Percentiles rank a stretch among this genome's conserved stretches.
These are phyloP conservation scores for Oryzias woworae DNA, from an alignment of 2,113 vertebrate species.

Conservation along the genomic window DNA sequence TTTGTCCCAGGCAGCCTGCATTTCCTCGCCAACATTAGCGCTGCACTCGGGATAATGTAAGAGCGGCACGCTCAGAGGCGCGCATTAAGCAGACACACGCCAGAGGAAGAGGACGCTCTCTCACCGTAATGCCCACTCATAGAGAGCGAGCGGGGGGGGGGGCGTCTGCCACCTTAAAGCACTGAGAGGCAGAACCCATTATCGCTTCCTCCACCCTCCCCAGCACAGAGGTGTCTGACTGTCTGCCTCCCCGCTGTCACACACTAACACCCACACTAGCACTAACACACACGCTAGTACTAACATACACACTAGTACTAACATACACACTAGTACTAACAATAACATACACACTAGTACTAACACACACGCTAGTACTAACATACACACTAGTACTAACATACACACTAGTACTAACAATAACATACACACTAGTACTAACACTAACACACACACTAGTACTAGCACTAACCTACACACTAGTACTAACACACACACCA, in stretches of 20 bases:
- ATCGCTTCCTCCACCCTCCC: conserved; percentile 39
- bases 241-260: conserved; percentile 50
- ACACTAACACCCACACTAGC: conserved; percentile 30
- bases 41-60: conserved; percentile 65
- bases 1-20: conserved; percentile 68
- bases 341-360: background rate
- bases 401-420: too few relatives aligned
- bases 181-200: conserved; percentile 61
- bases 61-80: conserved; percentile 45
- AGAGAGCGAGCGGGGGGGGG: conserved; percentile 12
- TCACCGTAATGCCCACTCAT: conserved; percentile 27
- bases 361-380: background rate
- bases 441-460: conserved; percentile 20
- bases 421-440: too few relatives aligned
- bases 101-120: conserved; percentile 37
- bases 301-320: too few relatives aligned
- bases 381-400: conserved; percentile 18
- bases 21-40: conserved; percentile 77
- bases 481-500: conserved; percentile 24
- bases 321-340: background rate
- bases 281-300: too few relatives aligned
- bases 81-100: conserved; percentile 40
- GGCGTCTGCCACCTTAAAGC: conserved; percentile 65
- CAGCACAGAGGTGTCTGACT: conserved; percentile 45
- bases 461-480: background rate